Evolutionary conservation across 2,888 invertebrate genomes (phyloP).

Genomic region (Dorcus hopei): DNA sequence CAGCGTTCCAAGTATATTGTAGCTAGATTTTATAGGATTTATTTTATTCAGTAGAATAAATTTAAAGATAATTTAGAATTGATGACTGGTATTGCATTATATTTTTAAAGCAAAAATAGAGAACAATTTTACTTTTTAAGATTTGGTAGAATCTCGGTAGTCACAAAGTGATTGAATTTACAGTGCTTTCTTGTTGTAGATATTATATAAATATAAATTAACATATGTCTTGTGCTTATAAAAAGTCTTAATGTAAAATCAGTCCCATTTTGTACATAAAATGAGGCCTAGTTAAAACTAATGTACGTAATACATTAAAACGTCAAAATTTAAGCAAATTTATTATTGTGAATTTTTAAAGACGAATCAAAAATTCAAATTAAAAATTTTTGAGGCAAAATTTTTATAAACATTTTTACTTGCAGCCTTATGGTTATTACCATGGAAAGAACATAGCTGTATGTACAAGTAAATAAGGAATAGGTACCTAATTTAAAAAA

Average conservation of each 20-base stretch:
- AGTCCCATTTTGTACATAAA: conserved; percentile 1
- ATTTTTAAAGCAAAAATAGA: not conserved
- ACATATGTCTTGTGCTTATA: not conserved
- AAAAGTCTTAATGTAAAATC: conserved; percentile 3
- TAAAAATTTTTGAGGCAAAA: not conserved
- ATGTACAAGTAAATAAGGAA: conserved; percentile 8
- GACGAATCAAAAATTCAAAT: not conserved
- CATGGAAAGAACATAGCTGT: conserved; percentile 21
- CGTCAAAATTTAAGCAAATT: not conserved
- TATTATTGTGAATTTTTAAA: not conserved
- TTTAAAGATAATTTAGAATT: not conserved
- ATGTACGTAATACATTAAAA: not conserved
- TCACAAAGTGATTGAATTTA: conserved; percentile 5
- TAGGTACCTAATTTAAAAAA: too few species aligned
- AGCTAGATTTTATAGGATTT: too few species aligned
- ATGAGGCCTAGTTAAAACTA: conserved; percentile 3
- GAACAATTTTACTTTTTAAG: not conserved
- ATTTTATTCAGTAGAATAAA: not conserved
- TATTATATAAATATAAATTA: conserved; percentile 7
- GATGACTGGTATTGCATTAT: conserved; percentile 1
- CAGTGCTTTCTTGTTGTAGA: conserved; percentile 14
- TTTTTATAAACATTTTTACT: conserved; percentile 9
- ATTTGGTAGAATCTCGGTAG: conserved; percentile 1
- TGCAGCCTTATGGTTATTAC: conserved; percentile 24
- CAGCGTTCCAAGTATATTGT: too few species aligned